phyloP scores from a whole-genome alignment of 2,888 invertebrate genomes.

The Liopterus haemorrhoidalis region DNA sequence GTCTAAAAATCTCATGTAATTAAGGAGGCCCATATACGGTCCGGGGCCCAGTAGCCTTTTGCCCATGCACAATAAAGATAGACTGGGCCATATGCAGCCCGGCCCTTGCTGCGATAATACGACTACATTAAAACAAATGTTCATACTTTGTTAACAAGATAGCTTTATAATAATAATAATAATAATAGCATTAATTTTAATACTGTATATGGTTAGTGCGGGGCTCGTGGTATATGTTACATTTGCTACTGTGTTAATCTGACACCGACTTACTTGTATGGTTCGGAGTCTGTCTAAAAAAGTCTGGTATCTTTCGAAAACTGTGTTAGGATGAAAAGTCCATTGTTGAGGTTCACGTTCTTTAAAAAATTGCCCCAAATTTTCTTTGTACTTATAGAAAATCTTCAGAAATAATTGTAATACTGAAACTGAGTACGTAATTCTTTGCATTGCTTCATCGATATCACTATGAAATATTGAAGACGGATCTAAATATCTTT shows the following conservation, averaged over 20 bases:
- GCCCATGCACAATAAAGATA: too few species aligned
- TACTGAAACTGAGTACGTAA: conserved; percentile 61
- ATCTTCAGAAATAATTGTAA: conserved; percentile 59
- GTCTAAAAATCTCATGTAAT: too few species aligned
- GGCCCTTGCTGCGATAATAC: too few species aligned
- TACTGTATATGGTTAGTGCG: too few species aligned
- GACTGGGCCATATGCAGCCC: too few species aligned
- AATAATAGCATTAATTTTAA: neutral
- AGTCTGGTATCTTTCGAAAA: conserved; percentile 71
- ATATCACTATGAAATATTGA: conserved; percentile 93
- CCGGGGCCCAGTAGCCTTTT: too few species aligned
- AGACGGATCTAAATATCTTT: conserved; percentile 81
- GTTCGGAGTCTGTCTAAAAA: conserved; percentile 71
- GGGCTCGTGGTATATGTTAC: too few species aligned
- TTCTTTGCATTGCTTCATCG: conserved; percentile 83
- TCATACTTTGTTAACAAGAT: neutral
- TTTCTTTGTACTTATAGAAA: conserved; percentile 66
- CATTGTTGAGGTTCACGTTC: conserved; percentile 53
- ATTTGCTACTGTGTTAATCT: too few species aligned
- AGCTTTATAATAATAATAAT: neutral
- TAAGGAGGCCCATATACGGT: too few species aligned
- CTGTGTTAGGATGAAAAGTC: conserved; percentile 78
- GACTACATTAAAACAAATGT: too few species aligned
- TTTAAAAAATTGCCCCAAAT: conserved; percentile 60
- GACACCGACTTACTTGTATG: conserved; percentile 51